Evolutionary conservation across 2,888 invertebrate genomes (phyloP).

Genomic region (Cryptosula pallasiana): DNA sequence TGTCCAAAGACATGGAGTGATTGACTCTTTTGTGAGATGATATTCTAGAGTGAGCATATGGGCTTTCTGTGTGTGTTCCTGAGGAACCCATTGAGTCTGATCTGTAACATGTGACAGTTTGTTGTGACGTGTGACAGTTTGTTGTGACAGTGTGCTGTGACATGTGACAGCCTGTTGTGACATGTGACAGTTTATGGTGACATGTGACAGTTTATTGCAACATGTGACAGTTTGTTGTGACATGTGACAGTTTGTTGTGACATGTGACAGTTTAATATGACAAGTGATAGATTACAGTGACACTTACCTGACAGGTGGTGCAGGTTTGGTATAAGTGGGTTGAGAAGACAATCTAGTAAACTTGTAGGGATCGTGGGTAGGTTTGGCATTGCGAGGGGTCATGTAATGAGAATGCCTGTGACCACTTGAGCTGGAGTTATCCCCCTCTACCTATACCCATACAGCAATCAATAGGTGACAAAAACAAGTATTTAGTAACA

Average conservation of each 20-base stretch:
- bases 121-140: no score
- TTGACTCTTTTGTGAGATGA: background rate
- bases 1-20: conserved; percentile 22
- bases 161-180: no score
- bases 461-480: no score
- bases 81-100: conserved; percentile 8
- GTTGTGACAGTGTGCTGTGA: no score
- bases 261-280: no score
- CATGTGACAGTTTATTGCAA: no score
- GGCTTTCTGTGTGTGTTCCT: background rate
- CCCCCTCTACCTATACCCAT: background rate
- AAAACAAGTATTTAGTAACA: no score
- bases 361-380: conserved; percentile 15
- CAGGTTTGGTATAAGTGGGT: background rate
- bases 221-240: no score
- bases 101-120: no score
- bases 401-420: background rate
- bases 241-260: no score
- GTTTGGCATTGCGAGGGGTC: background rate
- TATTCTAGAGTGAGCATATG: background rate
- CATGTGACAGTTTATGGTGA: no score
- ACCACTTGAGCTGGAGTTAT: background rate
- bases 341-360: conserved; percentile 10
- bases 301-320: conserved; percentile 5
- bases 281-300: no score